phyloP scores from a whole-genome alignment of 2,888 invertebrate genomes.

The Amiota mariae region DNA sequence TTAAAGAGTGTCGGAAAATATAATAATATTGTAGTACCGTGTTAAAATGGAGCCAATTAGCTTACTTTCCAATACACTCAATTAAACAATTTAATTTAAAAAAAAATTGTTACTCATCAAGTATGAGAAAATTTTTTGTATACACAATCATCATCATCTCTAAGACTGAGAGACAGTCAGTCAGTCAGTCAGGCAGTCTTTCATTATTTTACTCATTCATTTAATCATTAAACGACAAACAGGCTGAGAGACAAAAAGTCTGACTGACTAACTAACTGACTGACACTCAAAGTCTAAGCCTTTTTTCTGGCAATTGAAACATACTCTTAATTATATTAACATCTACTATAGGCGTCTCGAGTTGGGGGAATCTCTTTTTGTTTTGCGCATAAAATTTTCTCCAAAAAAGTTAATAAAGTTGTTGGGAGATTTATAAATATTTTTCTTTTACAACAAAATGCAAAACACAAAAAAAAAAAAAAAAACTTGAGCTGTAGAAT shows the following conservation, averaged over 20 bases:
- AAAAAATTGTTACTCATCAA: no score
- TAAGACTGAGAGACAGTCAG: no score
- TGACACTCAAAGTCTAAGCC: constrained; percentile 5
- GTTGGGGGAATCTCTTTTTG: background rate
- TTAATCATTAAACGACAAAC: background rate
- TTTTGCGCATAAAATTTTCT: background rate
- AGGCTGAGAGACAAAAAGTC: no score
- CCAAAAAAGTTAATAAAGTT: constrained; percentile 22
- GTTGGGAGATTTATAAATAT: constrained; percentile 3
- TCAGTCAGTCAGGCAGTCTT: no score
- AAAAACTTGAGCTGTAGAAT: background rate
- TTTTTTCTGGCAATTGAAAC: constrained; percentile 9
- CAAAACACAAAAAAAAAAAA: background rate
- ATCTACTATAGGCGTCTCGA: background rate
- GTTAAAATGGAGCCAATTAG: constrained; percentile 21
- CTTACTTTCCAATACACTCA: constrained; percentile 16
- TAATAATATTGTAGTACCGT: background rate
- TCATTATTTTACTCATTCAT: no score
- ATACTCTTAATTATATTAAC: background rate
- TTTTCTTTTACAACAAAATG: constrained; percentile 4
- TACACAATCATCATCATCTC: no score
- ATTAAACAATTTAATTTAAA: constrained; percentile 28
- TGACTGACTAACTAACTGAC: background rate
- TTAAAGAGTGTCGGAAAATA: background rate
- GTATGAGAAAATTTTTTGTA: no score